Conservation (phyloP, 2,888 invertebrate species). For the Lithophane ornitopus region DNA sequence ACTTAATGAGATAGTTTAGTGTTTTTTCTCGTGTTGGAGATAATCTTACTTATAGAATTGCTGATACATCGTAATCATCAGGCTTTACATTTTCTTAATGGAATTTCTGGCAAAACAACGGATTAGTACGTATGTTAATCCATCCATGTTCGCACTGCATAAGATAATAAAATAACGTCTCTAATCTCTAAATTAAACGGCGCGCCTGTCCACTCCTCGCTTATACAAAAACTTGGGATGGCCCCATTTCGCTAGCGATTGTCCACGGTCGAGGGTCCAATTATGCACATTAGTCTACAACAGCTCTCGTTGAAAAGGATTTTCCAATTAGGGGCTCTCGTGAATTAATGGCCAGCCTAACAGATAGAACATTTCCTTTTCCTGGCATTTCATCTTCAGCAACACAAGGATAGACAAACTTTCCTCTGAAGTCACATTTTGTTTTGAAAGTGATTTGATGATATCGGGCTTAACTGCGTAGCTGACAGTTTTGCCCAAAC, state of each 20-base stretch:
- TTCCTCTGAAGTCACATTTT: constrained; percentile 37
- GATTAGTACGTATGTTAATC: neutral
- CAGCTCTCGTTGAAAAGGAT: constrained; percentile 81
- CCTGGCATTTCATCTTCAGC: constrained; percentile 74
- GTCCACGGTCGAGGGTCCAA: constrained; percentile 81
- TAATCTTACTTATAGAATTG: constrained; percentile 4
- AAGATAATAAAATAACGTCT: constrained; percentile 66
- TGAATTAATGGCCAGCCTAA: constrained; percentile 82
- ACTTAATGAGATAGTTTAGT: constrained; percentile 50
- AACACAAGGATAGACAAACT: constrained; percentile 40
- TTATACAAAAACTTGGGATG: constrained; percentile 72
- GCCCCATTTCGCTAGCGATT: constrained; percentile 78
- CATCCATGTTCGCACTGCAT: constrained; percentile 29
- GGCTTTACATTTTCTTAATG: neutral
- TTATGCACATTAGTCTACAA: constrained; percentile 81
- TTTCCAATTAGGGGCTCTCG: constrained; percentile 81
- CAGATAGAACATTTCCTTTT: constrained; percentile 79
- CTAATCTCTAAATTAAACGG: constrained; percentile 68
- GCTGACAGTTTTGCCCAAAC: constrained; percentile 53
- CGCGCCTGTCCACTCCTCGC: constrained; percentile 64
- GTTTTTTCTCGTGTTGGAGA: neutral
- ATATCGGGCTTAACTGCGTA: constrained; percentile 49
- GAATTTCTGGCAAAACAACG: neutral
- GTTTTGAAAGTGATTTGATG: constrained; percentile 40
- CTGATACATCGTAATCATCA: neutral